Conservation (phyloP, 1,140 invertebrate species). For the Drosophila oshimai region DNA sequence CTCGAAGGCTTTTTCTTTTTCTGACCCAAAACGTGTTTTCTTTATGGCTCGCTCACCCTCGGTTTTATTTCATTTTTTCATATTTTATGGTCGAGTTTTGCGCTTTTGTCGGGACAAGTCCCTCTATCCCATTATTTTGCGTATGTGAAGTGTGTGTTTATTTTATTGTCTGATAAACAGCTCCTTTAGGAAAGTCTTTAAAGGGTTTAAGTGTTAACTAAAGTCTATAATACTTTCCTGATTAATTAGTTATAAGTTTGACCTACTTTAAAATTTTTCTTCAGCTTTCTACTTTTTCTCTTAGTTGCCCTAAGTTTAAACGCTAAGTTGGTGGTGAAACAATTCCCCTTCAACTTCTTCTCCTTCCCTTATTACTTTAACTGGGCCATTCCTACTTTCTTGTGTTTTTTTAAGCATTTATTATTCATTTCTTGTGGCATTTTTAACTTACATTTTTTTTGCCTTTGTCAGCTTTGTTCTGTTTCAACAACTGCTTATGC, state of each 20-base stretch:
- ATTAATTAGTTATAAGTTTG: background rate
- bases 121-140: slow-evolving; percentile 5
- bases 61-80: slow-evolving; percentile 43
- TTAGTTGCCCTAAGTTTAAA: background rate
- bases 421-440: slow-evolving; percentile 62
- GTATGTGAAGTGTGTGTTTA: slow-evolving; percentile 66
- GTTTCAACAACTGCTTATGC: slow-evolving; percentile 44
- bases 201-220: background rate
- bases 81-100: slow-evolving; percentile 59
- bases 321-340: background rate
- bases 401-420: slow-evolving; percentile 35
- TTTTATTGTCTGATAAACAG: slow-evolving; percentile 80
- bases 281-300: background rate
- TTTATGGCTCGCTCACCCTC: slow-evolving; percentile 24
- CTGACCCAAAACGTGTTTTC: slow-evolving; percentile 48
- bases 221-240: background rate
- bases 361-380: slow-evolving; percentile 11
- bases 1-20: slow-evolving; percentile 52
- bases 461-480: slow-evolving; percentile 38
- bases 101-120: slow-evolving; percentile 1
- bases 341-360: slow-evolving; percentile 6
- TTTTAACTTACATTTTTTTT: slow-evolving; percentile 24
- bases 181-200: slow-evolving; percentile 30
- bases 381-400: background rate
- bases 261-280: background rate